Evolutionary conservation across 2,797 vertebrate genomes (phyloP).

Genomic region (Sebastes aleutianus): DNA sequence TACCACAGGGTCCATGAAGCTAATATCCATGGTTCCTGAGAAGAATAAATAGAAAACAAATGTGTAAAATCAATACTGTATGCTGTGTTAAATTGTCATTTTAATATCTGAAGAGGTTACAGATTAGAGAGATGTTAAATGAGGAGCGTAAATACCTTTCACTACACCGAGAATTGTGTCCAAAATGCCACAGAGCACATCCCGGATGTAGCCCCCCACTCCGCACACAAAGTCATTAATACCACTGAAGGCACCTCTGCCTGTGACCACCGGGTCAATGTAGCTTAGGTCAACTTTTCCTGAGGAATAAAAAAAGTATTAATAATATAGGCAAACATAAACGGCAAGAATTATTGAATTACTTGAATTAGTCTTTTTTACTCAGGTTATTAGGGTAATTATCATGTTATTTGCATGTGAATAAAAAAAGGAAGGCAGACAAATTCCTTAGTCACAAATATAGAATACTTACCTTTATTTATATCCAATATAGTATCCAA

Average conservation of each 20-base stretch:
- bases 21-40: constrained; percentile 63
- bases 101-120: neutral
- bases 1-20: constrained; percentile 65
- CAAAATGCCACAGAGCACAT: constrained; percentile 53
- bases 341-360: neutral
- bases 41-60: neutral
- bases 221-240: constrained; percentile 56
- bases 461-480: constrained; percentile 53
- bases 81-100: neutral
- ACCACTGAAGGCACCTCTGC: constrained; percentile 55
- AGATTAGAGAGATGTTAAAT: constrained; percentile 1
- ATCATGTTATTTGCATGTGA: neutral
- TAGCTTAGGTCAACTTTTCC: constrained; percentile 65
- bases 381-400: neutral
- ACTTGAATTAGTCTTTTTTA: neutral
- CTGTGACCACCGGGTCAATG: constrained; percentile 70
- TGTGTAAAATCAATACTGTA: neutral
- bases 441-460: neutral
- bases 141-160: constrained; percentile 57
- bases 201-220: constrained; percentile 52
- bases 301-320: constrained; percentile 22
- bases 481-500: constrained; percentile 32
- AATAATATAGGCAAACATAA: neutral
- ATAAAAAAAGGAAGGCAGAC: neutral
- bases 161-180: constrained; percentile 62